phyloP scores from a whole-genome alignment of 2,113 vertebrate species.

The Hemibagrus wyckioides region DNA sequence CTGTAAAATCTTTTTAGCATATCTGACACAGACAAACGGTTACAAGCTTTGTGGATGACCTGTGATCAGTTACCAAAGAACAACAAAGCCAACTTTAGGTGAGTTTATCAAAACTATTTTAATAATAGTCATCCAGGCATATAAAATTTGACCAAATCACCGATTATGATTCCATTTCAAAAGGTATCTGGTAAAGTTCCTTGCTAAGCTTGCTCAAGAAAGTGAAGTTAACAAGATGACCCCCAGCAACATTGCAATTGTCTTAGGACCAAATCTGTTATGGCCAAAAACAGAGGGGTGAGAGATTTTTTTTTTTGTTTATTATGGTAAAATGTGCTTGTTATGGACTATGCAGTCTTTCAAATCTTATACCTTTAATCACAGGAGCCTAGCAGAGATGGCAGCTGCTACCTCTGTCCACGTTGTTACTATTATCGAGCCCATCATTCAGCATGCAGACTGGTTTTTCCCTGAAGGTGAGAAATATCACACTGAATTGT shows the following conservation, averaged over 20 bases:
- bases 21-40: slow-evolving; percentile 91
- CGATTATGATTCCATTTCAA: background rate
- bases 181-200: slow-evolving; percentile 96
- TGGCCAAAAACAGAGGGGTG: slow-evolving; percentile 97
- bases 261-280: slow-evolving; percentile 94
- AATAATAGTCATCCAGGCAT: background rate
- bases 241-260: slow-evolving; percentile 95
- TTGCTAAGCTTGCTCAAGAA: slow-evolving; percentile 92
- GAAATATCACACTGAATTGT: background rate
- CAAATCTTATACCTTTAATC: background rate
- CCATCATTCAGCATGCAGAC: slow-evolving; percentile 94
- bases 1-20: slow-evolving; percentile 74
- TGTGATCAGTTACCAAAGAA: slow-evolving; percentile 94
- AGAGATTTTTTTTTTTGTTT: slow-evolving; percentile 57
- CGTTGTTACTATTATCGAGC: slow-evolving; percentile 93
- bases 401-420: slow-evolving; percentile 96
- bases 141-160: background rate
- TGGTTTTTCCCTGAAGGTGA: slow-evolving; percentile 99
- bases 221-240: slow-evolving; percentile 98
- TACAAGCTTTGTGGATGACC: slow-evolving; percentile 93
- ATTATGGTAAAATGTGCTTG: background rate
- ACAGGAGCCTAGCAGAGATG: slow-evolving; percentile 91
- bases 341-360: background rate
- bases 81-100: slow-evolving; percentile 93
- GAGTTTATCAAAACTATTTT: slow-evolving; percentile 21